Percentiles rank a stretch among this genome's conserved stretches.
Conservation (phyloP, 2,113 vertebrate genomes). For the Coptodon rendalli region DNA sequence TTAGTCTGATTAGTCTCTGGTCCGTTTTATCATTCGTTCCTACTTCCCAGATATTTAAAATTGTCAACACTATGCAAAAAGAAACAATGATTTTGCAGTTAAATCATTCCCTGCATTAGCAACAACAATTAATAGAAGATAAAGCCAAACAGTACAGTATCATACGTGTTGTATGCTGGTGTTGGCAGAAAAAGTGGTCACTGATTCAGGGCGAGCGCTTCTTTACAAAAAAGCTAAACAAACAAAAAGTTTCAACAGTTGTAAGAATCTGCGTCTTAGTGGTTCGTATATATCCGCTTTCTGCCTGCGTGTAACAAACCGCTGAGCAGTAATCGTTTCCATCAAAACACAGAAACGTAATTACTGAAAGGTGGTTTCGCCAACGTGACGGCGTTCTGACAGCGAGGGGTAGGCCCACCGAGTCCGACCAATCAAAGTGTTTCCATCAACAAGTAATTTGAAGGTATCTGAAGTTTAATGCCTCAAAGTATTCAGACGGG, state of each 20-base stretch:
- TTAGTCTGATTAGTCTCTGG: constrained; percentile 50
- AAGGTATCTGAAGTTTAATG: not conserved
- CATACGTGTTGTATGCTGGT: constrained; percentile 6
- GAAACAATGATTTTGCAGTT: constrained; percentile 23
- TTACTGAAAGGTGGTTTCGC: not conserved
- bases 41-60: constrained; percentile 44
- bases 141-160: constrained; percentile 28
- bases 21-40: constrained; percentile 43
- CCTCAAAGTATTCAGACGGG: not conserved
- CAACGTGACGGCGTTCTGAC: not conserved
- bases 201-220: constrained; percentile 6
- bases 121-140: constrained; percentile 40
- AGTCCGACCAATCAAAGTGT: not conserved
- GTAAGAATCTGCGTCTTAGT: not conserved
- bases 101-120: constrained; percentile 53
- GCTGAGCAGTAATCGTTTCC: not conserved
- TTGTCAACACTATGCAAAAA: constrained; percentile 48
- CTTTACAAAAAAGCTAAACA: not conserved
- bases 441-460: not conserved
- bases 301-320: not conserved
- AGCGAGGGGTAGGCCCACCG: not conserved
- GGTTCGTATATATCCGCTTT: not conserved
- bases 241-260: not conserved
- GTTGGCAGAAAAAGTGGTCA: constrained; percentile 36
- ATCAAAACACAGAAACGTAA: not conserved